Evolutionary conservation across 2,113 vertebrate species (phyloP), one percentile per base, ranked within the genome.

Genomic region (Protobothrops flavoviridis): DNA sequence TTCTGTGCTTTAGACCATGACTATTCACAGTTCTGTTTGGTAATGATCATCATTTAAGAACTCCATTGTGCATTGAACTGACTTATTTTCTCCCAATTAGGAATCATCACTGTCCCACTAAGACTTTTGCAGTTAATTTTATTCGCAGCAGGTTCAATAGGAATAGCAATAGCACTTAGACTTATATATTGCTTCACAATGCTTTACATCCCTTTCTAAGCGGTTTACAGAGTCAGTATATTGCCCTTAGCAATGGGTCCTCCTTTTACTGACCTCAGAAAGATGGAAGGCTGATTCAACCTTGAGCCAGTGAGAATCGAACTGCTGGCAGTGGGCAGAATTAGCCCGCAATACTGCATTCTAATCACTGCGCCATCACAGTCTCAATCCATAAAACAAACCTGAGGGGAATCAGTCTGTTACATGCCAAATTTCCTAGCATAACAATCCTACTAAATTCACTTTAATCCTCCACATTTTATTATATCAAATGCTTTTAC

Each of bases 71-170:
- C n/a, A 33, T 57, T 94, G 13, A 92, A 0, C 0, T 13, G 20
- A 45, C 91, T 94, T 4, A n/a, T 94, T 87, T 90, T 93, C 55
- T 45, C 13, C 64, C 5, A 59, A 56, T 87, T 33, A 87, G 61
- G 45, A 90, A 61, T 10, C 64, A 85, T 0, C 85, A 17, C 8
- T 59, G 2, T 29, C 15, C 26, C 48, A 87, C 50, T 59, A 39
- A 85, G 85, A 39, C 33, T 91, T 93, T 93, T 43, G n/a, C 21
- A 55, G 1, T 13, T 81, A 45, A 8, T 2, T 91, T 39, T 91
- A 89, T 48, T 64, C n/a, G 53, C 43, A 92, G 90, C 74, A 43
- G 39, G 2, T 85, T 93, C 7, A 69, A n/a, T 69, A 69, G n/a
- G 12, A 69, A 69, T 69, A 69, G 29, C 29, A 69, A n/a, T 69